phyloP scores from a whole-genome alignment of 1,140 invertebrate genomes.

The Pogonognathellus flavescens region DNA sequence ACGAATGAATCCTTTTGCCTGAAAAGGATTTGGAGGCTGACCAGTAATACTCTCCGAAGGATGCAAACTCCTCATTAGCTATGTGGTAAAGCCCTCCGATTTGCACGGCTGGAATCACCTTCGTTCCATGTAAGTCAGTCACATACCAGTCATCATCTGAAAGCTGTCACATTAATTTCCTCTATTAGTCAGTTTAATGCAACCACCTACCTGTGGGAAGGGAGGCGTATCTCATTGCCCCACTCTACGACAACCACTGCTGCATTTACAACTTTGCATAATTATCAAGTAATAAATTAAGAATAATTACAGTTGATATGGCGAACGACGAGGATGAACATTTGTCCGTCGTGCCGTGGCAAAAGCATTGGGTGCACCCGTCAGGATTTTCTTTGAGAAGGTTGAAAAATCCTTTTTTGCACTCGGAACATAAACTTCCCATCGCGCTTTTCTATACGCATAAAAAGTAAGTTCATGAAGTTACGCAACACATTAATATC shows the following conservation, averaged over 20 bases:
- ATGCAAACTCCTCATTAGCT: conserved; percentile 67
- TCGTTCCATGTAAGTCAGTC: conserved; percentile 67
- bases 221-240: too few species aligned
- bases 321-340: conserved; percentile 73
- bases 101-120: conserved; percentile 67
- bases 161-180: neutral
- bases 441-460: conserved; percentile 76
- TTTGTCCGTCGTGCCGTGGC: conserved; percentile 84
- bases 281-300: conserved; percentile 16
- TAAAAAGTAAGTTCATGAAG: conserved; percentile 15
- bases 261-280: neutral
- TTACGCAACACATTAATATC: neutral
- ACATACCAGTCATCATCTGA: conserved; percentile 65
- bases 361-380: conserved; percentile 92
- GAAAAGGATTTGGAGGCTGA: conserved; percentile 72
- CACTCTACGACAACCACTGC: too few species aligned
- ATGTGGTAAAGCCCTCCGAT: conserved; percentile 65
- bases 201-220: neutral
- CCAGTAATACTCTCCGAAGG: conserved; percentile 78
- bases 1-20: conserved; percentile 84
- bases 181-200: neutral
- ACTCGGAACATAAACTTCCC: conserved; percentile 84
- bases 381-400: conserved; percentile 80
- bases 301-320: conserved; percentile 22
- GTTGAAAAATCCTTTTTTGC: conserved; percentile 87